phyloP scores from a whole-genome alignment of 1,140 invertebrate species.

The Pseudomyrmex gracilis region DNA sequence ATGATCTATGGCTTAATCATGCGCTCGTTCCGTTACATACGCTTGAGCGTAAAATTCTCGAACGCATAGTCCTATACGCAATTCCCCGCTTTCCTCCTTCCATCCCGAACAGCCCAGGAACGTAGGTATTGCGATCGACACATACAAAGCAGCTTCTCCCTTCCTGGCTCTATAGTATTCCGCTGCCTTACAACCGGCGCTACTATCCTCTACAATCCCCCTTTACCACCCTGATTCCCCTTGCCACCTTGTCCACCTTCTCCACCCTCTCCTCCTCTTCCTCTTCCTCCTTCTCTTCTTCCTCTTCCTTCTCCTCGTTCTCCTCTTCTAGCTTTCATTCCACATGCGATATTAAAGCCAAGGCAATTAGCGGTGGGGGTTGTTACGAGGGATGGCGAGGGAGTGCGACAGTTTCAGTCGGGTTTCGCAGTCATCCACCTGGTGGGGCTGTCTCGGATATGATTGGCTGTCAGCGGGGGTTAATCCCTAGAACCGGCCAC shows the following conservation, averaged over 20 bases:
- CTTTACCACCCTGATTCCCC: constrained; percentile 50
- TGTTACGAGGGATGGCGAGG: constrained; percentile 51
- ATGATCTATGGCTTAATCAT: constrained; percentile 27
- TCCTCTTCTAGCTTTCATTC: constrained; percentile 69
- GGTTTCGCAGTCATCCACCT: constrained; percentile 59
- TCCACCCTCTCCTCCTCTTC: constrained; percentile 30
- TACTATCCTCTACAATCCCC: constrained; percentile 33
- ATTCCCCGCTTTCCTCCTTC: neutral
- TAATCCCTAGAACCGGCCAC: constrained; percentile 76
- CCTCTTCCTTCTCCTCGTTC: constrained; percentile 7
- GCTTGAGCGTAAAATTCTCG: constrained; percentile 55
- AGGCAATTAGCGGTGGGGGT: constrained; percentile 78
- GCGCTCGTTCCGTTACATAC: neutral
- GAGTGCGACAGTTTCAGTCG: constrained; percentile 69
- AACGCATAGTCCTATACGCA: constrained; percentile 33
- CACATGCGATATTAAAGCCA: constrained; percentile 78
- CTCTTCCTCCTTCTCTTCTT: constrained; percentile 2
- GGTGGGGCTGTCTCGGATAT: constrained; percentile 76
- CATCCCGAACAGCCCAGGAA: constrained; percentile 31
- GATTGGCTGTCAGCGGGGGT: constrained; percentile 77
- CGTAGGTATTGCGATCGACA: constrained; percentile 62
- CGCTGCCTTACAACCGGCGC: constrained; percentile 59
- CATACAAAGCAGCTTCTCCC: constrained; percentile 64
- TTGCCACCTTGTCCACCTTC: constrained; percentile 3
- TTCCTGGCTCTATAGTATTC: constrained; percentile 63